Evolutionary conservation across 2,113 vertebrate genomes (phyloP).

Genomic region (Sinocyclocheilus rhinocerous): DNA sequence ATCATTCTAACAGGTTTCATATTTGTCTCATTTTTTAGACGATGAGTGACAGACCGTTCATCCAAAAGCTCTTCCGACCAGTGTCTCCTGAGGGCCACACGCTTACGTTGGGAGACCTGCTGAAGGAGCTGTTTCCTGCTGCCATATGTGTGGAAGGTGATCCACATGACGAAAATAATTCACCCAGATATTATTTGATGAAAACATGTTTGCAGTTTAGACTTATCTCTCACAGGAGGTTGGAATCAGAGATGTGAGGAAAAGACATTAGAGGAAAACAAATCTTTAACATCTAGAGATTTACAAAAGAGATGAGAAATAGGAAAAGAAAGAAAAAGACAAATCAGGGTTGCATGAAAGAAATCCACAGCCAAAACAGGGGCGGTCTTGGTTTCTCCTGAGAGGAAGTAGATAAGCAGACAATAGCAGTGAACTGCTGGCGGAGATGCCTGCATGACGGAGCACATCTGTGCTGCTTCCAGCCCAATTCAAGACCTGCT

Average conservation of each 20-base stretch:
- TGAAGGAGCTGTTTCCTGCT: slow-evolving; percentile 87
- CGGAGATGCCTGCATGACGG: slow-evolving; percentile 65
- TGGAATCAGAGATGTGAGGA: background rate
- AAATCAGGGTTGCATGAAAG: slow-evolving; percentile 36
- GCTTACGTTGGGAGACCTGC: slow-evolving; percentile 88
- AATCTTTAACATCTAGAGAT: slow-evolving; percentile 43
- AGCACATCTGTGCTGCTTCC: slow-evolving; percentile 39
- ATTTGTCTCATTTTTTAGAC: slow-evolving; percentile 73
- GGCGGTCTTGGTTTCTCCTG: slow-evolving; percentile 62
- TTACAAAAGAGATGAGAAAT: background rate
- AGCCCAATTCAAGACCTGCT: background rate
- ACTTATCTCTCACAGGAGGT: slow-evolving; percentile 1
- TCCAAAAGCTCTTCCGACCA: slow-evolving; percentile 95
- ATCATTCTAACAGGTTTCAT: background rate
- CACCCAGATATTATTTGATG: background rate
- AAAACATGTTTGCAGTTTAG: background rate
- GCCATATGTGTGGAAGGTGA: slow-evolving; percentile 83
- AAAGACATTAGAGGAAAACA: slow-evolving; percentile 4
- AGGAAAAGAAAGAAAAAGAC: slow-evolving; percentile 19
- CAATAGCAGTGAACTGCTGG: slow-evolving; percentile 71
- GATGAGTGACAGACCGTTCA: slow-evolving; percentile 88
- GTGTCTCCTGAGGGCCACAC: slow-evolving; percentile 83
- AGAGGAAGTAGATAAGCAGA: slow-evolving; percentile 77
- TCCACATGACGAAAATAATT: too few species aligned
- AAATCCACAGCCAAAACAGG: slow-evolving; percentile 75